Conservation (phyloP, 2,888 invertebrate species). For the Microctonus brassicae region DNA sequence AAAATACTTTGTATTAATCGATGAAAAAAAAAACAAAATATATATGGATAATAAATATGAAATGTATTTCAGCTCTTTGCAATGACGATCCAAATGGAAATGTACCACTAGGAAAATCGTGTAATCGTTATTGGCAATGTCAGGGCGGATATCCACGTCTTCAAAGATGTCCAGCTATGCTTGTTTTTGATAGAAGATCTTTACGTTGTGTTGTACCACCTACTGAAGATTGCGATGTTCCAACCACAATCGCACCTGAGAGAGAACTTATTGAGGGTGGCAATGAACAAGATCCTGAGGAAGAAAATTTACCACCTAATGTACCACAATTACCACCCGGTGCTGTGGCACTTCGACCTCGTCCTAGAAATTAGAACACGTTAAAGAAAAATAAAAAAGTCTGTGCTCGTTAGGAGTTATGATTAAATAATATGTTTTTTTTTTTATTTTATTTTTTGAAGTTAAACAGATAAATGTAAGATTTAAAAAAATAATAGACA, state of each 20-base stretch:
- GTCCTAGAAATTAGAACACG: slow-evolving; percentile 60
- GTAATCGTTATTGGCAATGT: slow-evolving; percentile 95
- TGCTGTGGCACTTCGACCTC: slow-evolving; percentile 60
- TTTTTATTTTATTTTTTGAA: too few relatives aligned
- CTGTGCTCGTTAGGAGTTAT: neutral
- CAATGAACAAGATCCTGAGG: slow-evolving; percentile 66
- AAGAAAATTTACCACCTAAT: slow-evolving; percentile 67
- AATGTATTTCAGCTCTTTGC: slow-evolving; percentile 81
- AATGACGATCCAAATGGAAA: slow-evolving; percentile 93
- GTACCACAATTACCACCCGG: slow-evolving; percentile 65
- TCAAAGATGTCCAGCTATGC: slow-evolving; percentile 90
- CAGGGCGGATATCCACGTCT: slow-evolving; percentile 93
- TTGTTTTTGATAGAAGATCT: slow-evolving; percentile 88
- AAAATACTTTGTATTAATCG: too few relatives aligned
- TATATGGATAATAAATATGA: neutral
- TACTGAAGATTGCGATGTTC: slow-evolving; percentile 89
- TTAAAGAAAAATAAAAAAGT: neutral
- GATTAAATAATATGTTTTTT: neutral
- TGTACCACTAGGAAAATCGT: slow-evolving; percentile 91
- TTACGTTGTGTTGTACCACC: slow-evolving; percentile 90
- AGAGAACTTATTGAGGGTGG: slow-evolving; percentile 62
- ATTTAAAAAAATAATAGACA: neutral
- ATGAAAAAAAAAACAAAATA: too few relatives aligned
- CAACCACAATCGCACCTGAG: slow-evolving; percentile 75
- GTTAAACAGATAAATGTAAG: neutral